A percentile compares a stretch with the other conserved stretches of the same genome.
Conservation (phyloP, 2,888 invertebrate genomes). For the Meiosimyza decipiens region DNA sequence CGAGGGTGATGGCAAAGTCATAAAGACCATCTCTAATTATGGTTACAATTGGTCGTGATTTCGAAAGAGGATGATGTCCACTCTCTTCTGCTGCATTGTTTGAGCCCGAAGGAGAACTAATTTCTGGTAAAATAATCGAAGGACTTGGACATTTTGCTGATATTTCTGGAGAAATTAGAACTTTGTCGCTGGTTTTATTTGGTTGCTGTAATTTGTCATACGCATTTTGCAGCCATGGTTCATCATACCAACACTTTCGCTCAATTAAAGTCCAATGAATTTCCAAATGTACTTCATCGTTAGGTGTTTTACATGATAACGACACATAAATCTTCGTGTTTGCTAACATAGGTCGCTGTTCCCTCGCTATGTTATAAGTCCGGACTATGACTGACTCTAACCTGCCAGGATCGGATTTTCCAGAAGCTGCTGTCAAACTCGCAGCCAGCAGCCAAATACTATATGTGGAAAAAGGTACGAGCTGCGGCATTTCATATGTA, state of each 20-base stretch:
- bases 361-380: slow-evolving; percentile 64
- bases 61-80: slow-evolving; percentile 54
- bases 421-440: slow-evolving; percentile 28
- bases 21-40: slow-evolving; percentile 80
- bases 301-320: slow-evolving; percentile 68
- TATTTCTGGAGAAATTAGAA: slow-evolving; percentile 42
- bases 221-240: slow-evolving; percentile 40
- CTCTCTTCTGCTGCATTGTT: slow-evolving; percentile 39
- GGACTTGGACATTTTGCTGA: slow-evolving; percentile 43
- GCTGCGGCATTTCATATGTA: slow-evolving; percentile 19
- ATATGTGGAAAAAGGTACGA: neutral
- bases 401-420: slow-evolving; percentile 72
- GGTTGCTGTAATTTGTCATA: slow-evolving; percentile 44
- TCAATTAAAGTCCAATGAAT: slow-evolving; percentile 71
- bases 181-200: slow-evolving; percentile 42
- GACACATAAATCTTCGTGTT: slow-evolving; percentile 77
- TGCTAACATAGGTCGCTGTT: slow-evolving; percentile 74
- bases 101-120: slow-evolving; percentile 21
- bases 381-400: slow-evolving; percentile 73
- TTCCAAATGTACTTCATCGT: slow-evolving; percentile 55
- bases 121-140: slow-evolving; percentile 41
- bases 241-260: slow-evolving; percentile 71
- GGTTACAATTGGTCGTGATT: slow-evolving; percentile 69
- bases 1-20: slow-evolving; percentile 70
- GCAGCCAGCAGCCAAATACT: slow-evolving; percentile 22